Evolutionary conservation across 1,140 invertebrate species (phyloP).

Genomic region (Drosophila bipectinata): DNA sequence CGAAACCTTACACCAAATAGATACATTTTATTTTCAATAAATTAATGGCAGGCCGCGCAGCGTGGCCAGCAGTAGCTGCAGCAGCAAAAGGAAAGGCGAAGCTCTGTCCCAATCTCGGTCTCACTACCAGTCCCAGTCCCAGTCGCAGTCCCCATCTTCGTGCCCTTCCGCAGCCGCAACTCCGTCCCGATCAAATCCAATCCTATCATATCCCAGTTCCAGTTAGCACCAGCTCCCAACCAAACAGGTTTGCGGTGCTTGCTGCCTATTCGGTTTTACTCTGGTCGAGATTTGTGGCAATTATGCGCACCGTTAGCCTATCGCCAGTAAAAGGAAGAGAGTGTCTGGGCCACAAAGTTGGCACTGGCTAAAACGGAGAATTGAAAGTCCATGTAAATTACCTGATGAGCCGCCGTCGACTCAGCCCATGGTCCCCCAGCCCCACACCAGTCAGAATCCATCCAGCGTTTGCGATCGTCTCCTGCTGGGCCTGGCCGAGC

Average conservation of each 20-base stretch:
- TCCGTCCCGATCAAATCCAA: conserved; percentile 18
- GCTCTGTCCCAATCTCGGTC: conserved; percentile 22
- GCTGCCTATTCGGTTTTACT: conserved; percentile 45
- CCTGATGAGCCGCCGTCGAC: conserved; percentile 55
- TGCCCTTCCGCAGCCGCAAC: conserved; percentile 6
- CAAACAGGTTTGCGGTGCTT: conserved; percentile 42
- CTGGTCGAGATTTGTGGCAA: conserved; percentile 76
- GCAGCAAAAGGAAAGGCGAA: conserved; percentile 70
- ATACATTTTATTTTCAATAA: conserved; percentile 64
- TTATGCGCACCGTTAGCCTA: conserved; percentile 73
- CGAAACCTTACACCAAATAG: conserved; percentile 56
- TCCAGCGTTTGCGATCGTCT: conserved; percentile 38
- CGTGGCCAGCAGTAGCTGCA: conserved; percentile 15
- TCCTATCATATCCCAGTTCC: conserved; percentile 32
- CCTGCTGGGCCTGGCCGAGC: conserved; percentile 64
- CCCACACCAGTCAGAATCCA: background rate
- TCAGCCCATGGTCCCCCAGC: background rate
- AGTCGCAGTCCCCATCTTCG: conserved; percentile 8
- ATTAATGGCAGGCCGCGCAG: conserved; percentile 39
- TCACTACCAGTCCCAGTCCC: conserved; percentile 9
- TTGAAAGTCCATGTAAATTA: conserved; percentile 80
- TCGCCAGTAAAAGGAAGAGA: conserved; percentile 75
- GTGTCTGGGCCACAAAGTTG: conserved; percentile 61
- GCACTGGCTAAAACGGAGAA: conserved; percentile 55
- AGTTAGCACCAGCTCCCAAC: conserved; percentile 4